These are phyloP conservation scores for Chamaea fasciata DNA, from an alignment of 2,113 vertebrate genomes.

Conservation along the genomic window DNA sequence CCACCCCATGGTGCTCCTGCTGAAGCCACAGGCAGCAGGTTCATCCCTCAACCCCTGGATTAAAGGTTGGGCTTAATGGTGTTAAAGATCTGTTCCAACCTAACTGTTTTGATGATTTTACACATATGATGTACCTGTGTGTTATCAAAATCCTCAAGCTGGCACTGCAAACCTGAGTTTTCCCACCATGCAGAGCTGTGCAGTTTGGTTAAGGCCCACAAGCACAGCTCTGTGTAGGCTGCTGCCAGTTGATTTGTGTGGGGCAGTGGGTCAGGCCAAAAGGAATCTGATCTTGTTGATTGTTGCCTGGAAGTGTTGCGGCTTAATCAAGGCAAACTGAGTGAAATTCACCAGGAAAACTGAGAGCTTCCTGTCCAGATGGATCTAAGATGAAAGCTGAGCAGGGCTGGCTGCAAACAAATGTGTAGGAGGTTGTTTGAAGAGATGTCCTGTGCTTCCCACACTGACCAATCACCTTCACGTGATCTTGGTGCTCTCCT, in stretches of 20 bases:
- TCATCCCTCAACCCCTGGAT: background rate
- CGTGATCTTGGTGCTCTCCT: background rate
- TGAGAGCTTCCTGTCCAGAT: background rate
- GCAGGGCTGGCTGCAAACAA: background rate
- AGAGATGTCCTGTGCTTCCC: background rate
- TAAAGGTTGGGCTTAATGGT: background rate
- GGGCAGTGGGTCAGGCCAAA: background rate
- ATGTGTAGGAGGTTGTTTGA: background rate
- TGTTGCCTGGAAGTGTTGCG: background rate
- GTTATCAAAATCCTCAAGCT: background rate
- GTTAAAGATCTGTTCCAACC: background rate
- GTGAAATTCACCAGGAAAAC: background rate
- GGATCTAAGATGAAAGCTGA: background rate
- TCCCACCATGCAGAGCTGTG: background rate
- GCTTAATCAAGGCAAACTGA: background rate
- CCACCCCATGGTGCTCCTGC: background rate
- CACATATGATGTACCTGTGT: background rate
- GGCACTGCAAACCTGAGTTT: background rate
- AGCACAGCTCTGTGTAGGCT: background rate
- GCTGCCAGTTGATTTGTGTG: background rate
- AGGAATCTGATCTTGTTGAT: background rate
- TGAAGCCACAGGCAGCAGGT: background rate
- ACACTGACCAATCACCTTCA: background rate
- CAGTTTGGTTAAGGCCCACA: background rate
- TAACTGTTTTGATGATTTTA: background rate